Evolutionary conservation across 1,140 invertebrate species (phyloP), one percentile per base, ranked within the genome.

Genomic region (Dufourea novaeangliae): DNA sequence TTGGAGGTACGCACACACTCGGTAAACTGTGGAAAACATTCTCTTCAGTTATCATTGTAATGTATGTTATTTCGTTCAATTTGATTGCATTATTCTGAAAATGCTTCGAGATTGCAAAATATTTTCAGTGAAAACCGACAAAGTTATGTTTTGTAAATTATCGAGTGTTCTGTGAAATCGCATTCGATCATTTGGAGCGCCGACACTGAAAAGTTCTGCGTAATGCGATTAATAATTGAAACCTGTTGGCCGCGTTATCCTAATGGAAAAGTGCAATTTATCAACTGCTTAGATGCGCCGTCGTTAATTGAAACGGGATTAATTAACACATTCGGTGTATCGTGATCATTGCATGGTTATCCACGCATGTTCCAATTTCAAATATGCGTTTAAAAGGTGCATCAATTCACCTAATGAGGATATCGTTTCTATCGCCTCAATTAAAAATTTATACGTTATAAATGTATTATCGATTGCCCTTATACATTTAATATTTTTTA

Each of bases 201-300:
- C 5, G 25, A 32, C 25, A 46, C 25, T 67, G 11, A 34, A 52
- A 20, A 54, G 41, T 0, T 17, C 6, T 27, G 10, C 8, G 17
- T n/a, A 71, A 63, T 17, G 41, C 32, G 59, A 37, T 52, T 72
- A 62, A 63, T 63, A 63, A 72, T 52, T 32, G 32, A 22, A n/a
- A 52, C n/a, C 14, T 32, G 20, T 1, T 20, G 22, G 8, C 1
- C 14, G 17, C 32, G 22, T 52, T 27, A 63, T 37, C 59, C 6
- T 44, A 72, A 72, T 72, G 59, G 70, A 72, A 63, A 72, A 63
- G 32, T 37, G 41, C 32, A 54, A 72, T 72, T 72, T 52, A 39
- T 72, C 70, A 72, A 20, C 29, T 39, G 62, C 57, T 72, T 39
- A 61, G n/a, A 37, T n/a, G 12, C 17, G 17, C 34, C 57, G 52